These are phyloP conservation scores for Chloroceryle aenea DNA, from an alignment of 2,113 vertebrate genomes.

Conservation along the genomic window DNA sequence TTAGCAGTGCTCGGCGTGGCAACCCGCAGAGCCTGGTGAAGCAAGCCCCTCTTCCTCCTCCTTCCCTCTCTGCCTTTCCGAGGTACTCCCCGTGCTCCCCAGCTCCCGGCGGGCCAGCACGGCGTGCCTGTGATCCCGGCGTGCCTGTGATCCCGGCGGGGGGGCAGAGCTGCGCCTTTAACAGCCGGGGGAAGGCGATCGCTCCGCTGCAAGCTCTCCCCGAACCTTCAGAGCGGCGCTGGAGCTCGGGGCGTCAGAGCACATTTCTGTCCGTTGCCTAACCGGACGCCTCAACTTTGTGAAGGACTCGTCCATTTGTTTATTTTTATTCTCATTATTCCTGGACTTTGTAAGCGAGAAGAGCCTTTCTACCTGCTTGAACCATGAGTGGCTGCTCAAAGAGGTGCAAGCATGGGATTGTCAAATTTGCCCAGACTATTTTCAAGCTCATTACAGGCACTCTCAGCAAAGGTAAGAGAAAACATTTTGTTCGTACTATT, in stretches of 20 bases:
- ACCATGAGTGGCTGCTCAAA: constrained; percentile 88
- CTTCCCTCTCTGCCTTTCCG: not conserved
- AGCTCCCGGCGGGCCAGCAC: not conserved
- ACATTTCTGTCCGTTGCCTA: not conserved
- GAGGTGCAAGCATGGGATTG: constrained; percentile 87
- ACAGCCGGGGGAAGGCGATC: not conserved
- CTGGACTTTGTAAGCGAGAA: not conserved
- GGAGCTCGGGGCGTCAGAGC: not conserved
- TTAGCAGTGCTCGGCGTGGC: constrained; percentile 35
- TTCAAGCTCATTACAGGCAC: constrained; percentile 90
- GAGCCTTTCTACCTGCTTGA: not conserved
- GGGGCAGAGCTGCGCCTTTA: not conserved
- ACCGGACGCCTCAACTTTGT: not conserved
- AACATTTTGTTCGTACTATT: not conserved
- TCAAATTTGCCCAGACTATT: constrained; percentile 87
- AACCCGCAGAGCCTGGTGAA: constrained; percentile 12
- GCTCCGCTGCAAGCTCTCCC: not conserved
- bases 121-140: not conserved
- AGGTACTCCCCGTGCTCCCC: not conserved
- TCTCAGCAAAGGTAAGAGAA: constrained; percentile 89
- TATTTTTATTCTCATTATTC: not conserved
- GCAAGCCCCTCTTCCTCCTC: not conserved
- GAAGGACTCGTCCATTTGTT: not conserved
- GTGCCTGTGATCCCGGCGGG: not conserved
- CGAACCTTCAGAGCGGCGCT: not conserved